These are phyloP conservation scores for Bothrops jararaca DNA, from an alignment of 2,113 vertebrate species.

Conservation along the genomic window DNA sequence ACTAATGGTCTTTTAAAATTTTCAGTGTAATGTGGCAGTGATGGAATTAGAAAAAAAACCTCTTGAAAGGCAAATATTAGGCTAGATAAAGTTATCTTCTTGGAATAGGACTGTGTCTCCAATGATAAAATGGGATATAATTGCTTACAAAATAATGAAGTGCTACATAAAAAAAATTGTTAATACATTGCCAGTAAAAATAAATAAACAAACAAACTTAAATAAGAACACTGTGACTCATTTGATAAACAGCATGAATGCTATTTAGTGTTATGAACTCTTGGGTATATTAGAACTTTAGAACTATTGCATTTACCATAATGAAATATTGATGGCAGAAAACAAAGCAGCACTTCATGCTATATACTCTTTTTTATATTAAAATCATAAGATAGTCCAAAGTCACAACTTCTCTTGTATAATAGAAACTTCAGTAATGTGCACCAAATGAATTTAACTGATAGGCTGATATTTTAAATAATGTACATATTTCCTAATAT, in stretches of 20 bases:
- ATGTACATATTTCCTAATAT: neutral
- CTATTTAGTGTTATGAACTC: slow-evolving; percentile 52
- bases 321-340: slow-evolving; percentile 18
- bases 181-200: slow-evolving; percentile 57
- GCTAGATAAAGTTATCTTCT: slow-evolving; percentile 35
- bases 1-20: slow-evolving; percentile 1
- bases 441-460: neutral
- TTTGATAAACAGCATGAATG: slow-evolving; percentile 15
- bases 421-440: neutral
- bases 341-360: neutral
- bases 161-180: slow-evolving; percentile 50
- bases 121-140: slow-evolving; percentile 59
- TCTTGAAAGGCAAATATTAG: slow-evolving; percentile 47
- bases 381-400: fast-evolving
- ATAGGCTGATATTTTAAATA: neutral
- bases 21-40: neutral
- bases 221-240: slow-evolving; percentile 36
- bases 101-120: slow-evolving; percentile 43
- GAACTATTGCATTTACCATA: slow-evolving; percentile 34
- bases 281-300: slow-evolving; percentile 53
- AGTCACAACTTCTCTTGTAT: neutral
- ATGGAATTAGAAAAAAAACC: slow-evolving; percentile 20
- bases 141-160: slow-evolving; percentile 63
- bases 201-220: too few relatives aligned
- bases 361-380: neutral